Conservation (phyloP, 2,797 vertebrate species). For the Nyctalus aviator region DNA sequence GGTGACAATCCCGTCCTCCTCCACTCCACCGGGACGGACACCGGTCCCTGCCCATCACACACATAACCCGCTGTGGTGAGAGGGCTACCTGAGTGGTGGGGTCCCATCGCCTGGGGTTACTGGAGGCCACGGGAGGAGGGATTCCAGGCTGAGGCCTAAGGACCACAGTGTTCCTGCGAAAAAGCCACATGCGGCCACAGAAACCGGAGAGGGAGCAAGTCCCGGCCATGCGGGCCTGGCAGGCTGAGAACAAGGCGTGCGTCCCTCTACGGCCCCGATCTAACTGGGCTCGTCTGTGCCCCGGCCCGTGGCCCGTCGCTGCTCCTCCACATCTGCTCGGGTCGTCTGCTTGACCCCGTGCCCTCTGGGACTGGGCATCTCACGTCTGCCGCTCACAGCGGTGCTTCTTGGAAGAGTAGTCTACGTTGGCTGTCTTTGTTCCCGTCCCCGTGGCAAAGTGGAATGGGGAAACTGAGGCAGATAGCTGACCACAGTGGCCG, state of each 20-base stretch:
- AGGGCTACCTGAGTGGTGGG: not conserved
- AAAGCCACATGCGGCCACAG: not conserved
- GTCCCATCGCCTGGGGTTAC: not conserved
- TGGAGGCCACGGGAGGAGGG: not conserved
- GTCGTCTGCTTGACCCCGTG: not conserved
- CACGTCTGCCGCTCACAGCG: not conserved
- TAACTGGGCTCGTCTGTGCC: not conserved
- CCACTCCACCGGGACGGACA: not conserved
- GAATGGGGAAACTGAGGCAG: not conserved
- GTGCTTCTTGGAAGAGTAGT: not conserved
- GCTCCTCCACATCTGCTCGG: not conserved
- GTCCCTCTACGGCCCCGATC: fast-evolving
- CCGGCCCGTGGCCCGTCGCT: not conserved
- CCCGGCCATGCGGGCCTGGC: fast-evolving
- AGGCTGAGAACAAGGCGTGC: not conserved
- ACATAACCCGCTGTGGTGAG: not conserved
- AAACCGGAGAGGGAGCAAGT: not conserved
- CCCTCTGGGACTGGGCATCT: not conserved
- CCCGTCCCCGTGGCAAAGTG: not conserved
- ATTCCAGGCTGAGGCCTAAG: not conserved
- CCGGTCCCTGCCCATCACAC: not conserved
- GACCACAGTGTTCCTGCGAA: not conserved
- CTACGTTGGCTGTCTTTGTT: not conserved
- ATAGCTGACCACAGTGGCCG: not conserved
- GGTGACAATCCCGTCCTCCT: not conserved